Conservation (phyloP, 2,797 vertebrate species). For the Arctocebus calabarensis region DNA sequence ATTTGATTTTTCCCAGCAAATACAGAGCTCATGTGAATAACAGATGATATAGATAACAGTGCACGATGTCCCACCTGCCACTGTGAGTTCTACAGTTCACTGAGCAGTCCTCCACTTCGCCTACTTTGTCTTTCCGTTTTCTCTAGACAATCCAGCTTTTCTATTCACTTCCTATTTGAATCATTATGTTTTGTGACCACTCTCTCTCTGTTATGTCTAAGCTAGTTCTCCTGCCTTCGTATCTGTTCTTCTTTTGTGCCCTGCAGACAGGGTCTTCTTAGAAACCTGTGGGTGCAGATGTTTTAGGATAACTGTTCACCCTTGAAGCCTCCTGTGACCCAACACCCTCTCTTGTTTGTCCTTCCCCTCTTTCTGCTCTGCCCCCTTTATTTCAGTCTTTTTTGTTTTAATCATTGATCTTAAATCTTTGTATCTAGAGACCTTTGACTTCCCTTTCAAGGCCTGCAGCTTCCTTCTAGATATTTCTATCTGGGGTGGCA, state of each 20-base stretch:
- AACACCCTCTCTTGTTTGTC: background rate
- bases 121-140: background rate
- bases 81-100: accelerated
- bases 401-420: background rate
- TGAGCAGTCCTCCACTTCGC: background rate
- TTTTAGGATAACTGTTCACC: background rate
- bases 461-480: background rate
- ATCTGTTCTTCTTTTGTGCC: background rate
- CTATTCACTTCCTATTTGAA: background rate
- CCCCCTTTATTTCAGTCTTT: background rate
- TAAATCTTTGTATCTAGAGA: constrained; percentile 3
- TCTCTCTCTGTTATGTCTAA: background rate
- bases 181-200: background rate
- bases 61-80: background rate
- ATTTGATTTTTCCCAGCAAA: background rate
- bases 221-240: background rate
- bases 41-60: too few relatives aligned
- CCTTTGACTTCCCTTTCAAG: background rate
- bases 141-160: background rate
- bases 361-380: background rate
- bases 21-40: background rate
- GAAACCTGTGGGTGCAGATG: background rate
- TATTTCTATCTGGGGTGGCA: background rate
- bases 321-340: background rate
- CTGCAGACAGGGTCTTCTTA: background rate